Percentiles rank a stretch among this genome's conserved stretches.
phyloP scores from a whole-genome alignment of 2,797 vertebrate genomes.

The Brachymystax lenok region DNA sequence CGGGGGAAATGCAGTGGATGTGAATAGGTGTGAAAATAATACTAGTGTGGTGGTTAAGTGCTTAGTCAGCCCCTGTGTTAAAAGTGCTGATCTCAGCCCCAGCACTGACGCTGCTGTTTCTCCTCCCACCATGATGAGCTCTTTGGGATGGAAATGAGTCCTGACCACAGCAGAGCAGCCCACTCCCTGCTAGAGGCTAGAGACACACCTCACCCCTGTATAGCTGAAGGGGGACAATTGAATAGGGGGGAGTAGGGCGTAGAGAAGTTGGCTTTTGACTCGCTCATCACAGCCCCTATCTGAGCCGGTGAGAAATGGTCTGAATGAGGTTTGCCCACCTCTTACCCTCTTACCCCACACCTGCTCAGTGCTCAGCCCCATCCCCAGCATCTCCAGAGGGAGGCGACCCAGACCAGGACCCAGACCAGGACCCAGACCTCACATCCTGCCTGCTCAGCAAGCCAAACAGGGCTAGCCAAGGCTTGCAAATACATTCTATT shows the following conservation, averaged over 20 bases:
- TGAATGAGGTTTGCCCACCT: not conserved
- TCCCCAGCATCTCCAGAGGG: not conserved
- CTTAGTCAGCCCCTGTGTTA: constrained; percentile 46
- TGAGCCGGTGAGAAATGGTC: not conserved
- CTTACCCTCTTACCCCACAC: not conserved
- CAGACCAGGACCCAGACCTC: not conserved
- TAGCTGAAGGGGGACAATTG: constrained; percentile 45
- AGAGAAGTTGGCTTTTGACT: not conserved
- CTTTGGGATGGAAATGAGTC: constrained; percentile 56
- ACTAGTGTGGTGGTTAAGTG: constrained; percentile 17
- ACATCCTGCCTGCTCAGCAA: not conserved
- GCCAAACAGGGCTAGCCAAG: not conserved
- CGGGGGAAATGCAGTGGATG: not conserved
- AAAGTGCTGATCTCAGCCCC: constrained; percentile 58
- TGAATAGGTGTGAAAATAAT: not conserved
- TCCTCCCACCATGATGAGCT: constrained; percentile 30
- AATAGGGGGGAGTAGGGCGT: constrained; percentile 28
- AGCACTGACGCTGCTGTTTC: constrained; percentile 44
- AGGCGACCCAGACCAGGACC: not conserved
- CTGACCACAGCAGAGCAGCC: constrained; percentile 22
- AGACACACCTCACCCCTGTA: constrained; percentile 40
- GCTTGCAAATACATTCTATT: constrained; percentile 22
- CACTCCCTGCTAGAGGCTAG: constrained; percentile 32
- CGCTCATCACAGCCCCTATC: not conserved
- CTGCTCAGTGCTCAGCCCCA: not conserved